Evolutionary conservation across 1,140 invertebrate species (phyloP).

Genomic region (Drosophila tropicalis): DNA sequence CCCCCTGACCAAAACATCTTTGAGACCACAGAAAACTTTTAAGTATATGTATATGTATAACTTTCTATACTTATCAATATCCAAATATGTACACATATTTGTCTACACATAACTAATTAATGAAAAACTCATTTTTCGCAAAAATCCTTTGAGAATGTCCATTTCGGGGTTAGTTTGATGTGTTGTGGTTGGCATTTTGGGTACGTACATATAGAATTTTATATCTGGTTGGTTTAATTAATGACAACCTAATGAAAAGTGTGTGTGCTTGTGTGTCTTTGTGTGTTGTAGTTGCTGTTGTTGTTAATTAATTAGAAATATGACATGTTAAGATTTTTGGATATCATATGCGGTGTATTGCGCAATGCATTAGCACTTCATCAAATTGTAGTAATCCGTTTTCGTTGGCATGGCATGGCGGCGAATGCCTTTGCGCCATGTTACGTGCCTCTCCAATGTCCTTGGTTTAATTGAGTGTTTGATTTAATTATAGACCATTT

Average conservation of each 20-base stretch:
- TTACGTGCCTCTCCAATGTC: conserved; percentile 32
- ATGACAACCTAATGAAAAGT: conserved; percentile 28
- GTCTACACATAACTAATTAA: conserved; percentile 63
- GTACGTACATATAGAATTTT: conserved; percentile 31
- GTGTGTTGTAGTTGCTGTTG: not conserved
- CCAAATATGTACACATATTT: not conserved
- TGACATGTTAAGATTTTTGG: conserved; percentile 14
- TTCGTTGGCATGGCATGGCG: conserved; percentile 26
- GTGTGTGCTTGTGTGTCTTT: not conserved
- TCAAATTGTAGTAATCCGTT: conserved; percentile 37
- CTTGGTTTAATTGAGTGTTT: conserved; percentile 73
- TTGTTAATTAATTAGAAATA: conserved; percentile 6
- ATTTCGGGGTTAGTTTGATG: conserved; percentile 61
- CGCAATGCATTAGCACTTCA: conserved; percentile 56
- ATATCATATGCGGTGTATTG: not conserved
- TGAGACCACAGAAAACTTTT: not conserved
- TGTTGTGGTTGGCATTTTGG: conserved; percentile 58
- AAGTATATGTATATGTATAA: not conserved
- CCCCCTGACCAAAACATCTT: conserved; percentile 1
- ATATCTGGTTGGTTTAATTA: conserved; percentile 53
- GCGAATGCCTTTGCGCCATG: conserved; percentile 1
- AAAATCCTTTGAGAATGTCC: conserved; percentile 49
- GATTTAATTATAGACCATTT: conserved; percentile 77
- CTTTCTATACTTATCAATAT: conserved; percentile 11
- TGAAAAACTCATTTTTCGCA: conserved; percentile 54